phyloP scores from a whole-genome alignment of 2,888 invertebrate genomes.

The Tenthredo amoena region DNA sequence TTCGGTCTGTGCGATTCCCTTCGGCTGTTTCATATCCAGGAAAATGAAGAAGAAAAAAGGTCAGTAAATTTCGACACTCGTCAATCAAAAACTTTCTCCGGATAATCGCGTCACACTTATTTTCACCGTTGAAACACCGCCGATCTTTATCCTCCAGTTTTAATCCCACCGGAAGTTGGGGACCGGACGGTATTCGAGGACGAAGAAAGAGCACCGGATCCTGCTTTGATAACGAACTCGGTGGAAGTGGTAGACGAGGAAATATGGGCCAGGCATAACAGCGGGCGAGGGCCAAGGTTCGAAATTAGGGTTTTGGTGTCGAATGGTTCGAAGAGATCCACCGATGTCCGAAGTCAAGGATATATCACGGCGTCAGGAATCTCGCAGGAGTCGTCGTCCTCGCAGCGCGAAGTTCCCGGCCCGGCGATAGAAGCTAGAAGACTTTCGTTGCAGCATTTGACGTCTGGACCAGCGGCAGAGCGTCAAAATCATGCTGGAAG shows the following conservation, averaged over 20 bases:
- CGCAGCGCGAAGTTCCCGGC: not conserved
- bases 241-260: not conserved
- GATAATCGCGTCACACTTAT: not conserved
- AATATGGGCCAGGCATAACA: not conserved
- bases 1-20: constrained; percentile 35
- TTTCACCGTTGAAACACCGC: not conserved
- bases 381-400: not conserved
- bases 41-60: constrained; percentile 15
- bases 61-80: not conserved
- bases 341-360: not conserved
- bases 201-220: not conserved
- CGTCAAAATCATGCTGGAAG: not conserved
- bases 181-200: not conserved
- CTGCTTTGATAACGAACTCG: not conserved
- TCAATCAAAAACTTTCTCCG: not conserved
- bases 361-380: constrained; percentile 8
- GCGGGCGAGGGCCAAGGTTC: not conserved
- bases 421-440: not conserved
- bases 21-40: constrained; percentile 30
- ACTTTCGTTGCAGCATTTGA: not conserved
- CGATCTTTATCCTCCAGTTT: not conserved
- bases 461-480: constrained; percentile 5
- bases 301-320: constrained; percentile 9
- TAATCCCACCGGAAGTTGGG: not conserved
- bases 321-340: not conserved